Percentiles rank a stretch among this genome's conserved stretches.
Evolutionary conservation across 2,888 invertebrate genomes (phyloP).

Genomic region (Phyllotreta cruciferae): DNA sequence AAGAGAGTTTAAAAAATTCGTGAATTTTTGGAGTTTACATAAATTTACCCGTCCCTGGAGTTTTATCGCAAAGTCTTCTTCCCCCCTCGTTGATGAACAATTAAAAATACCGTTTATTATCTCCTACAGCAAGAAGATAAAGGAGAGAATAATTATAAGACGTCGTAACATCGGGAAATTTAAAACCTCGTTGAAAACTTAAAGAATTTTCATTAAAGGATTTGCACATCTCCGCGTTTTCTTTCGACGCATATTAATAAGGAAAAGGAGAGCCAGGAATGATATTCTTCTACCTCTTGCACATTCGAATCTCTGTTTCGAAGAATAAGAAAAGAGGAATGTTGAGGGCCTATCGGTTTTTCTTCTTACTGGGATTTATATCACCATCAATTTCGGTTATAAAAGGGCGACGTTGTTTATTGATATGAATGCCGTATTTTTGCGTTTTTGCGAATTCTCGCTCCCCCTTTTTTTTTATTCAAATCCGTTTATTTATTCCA

Average conservation of each 20-base stretch:
- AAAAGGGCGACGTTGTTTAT: background rate
- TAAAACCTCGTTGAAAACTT: slow-evolving; percentile 31
- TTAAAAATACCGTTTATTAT: slow-evolving; percentile 32
- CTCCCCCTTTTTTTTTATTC: background rate
- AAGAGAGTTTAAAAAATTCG: no score
- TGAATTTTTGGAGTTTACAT: background rate
- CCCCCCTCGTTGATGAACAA: slow-evolving; percentile 19
- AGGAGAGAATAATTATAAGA: slow-evolving; percentile 30
- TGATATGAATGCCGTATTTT: slow-evolving; percentile 7
- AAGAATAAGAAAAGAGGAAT: slow-evolving; percentile 10
- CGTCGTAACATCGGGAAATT: slow-evolving; percentile 27
- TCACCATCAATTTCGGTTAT: slow-evolving; percentile 5
- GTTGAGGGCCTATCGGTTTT: slow-evolving; percentile 4
- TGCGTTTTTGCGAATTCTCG: background rate
- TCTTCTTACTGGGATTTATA: slow-evolving; percentile 12
- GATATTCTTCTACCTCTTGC: slow-evolving; percentile 15
- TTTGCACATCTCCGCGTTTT: slow-evolving; percentile 28
- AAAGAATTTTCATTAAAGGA: slow-evolving; percentile 31
- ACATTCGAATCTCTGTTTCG: slow-evolving; percentile 19
- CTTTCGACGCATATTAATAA: slow-evolving; percentile 26
- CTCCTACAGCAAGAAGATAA: slow-evolving; percentile 25
- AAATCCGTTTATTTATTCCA: background rate
- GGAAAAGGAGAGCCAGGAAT: slow-evolving; percentile 24
- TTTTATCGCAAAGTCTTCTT: slow-evolving; percentile 15
- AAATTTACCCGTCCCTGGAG: slow-evolving; percentile 7